Conservation (phyloP, 1,140 invertebrate genomes). For the Aphidius ervi region DNA sequence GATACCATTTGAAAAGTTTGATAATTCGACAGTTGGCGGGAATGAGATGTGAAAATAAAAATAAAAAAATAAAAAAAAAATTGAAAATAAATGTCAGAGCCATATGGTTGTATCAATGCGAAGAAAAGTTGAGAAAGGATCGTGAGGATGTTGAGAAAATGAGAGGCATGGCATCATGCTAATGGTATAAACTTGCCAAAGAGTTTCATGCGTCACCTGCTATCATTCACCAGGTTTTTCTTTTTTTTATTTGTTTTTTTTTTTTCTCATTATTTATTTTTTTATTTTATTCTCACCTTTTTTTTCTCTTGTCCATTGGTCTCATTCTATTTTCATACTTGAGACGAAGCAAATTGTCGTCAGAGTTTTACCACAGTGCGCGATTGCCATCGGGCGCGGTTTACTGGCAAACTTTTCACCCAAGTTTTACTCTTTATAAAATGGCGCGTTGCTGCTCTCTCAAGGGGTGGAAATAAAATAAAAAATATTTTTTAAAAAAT, state of each 20-base stretch:
- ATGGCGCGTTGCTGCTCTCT: too few species aligned
- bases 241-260: conserved; percentile 9
- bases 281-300: background rate
- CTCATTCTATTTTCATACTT: background rate
- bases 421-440: too few species aligned
- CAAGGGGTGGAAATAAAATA: too few species aligned
- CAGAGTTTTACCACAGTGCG: background rate
- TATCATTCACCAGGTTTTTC: background rate
- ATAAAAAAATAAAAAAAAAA: too few species aligned
- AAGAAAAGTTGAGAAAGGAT: conserved; percentile 17
- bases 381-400: background rate
- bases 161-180: too few species aligned
- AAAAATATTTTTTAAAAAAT: too few species aligned
- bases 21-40: conserved; percentile 4
- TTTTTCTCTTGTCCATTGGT: background rate
- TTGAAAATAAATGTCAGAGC: conserved; percentile 18
- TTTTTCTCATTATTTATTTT: conserved; percentile 1
- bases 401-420: too few species aligned
- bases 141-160: conserved; percentile 15
- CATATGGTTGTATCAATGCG: conserved; percentile 22
- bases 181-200: too few species aligned
- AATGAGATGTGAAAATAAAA: too few species aligned
- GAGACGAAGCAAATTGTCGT: background rate
- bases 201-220: conserved; percentile 21
- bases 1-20: conserved; percentile 1